These are phyloP conservation scores for Amphipoea oculea DNA, from an alignment of 2,888 invertebrate genomes.

Conservation along the genomic window DNA sequence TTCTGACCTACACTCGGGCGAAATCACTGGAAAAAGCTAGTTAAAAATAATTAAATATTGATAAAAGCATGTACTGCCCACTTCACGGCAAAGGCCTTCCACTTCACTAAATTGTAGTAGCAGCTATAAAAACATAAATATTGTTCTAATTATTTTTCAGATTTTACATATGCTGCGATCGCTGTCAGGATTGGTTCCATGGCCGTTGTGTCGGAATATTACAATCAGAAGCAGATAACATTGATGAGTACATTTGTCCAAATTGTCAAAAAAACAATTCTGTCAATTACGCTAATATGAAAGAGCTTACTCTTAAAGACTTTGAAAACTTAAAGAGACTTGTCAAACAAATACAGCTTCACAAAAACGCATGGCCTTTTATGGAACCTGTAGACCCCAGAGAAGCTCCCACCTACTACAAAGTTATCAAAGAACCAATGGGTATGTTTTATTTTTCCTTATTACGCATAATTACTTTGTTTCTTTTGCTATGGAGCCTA, in stretches of 20 bases:
- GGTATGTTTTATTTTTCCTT: slow-evolving; percentile 90
- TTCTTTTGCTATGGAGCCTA: too few relatives aligned
- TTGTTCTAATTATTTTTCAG: slow-evolving; percentile 86
- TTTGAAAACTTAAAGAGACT: slow-evolving; percentile 95
- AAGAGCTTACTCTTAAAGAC: slow-evolving; percentile 94
- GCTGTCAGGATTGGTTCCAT: slow-evolving; percentile 99
- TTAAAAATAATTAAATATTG: background rate
- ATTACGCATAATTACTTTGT: background rate
- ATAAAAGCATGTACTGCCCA: background rate
- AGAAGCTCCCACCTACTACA: slow-evolving; percentile 99
- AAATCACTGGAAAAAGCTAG: background rate
- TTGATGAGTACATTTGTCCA: slow-evolving; percentile 99
- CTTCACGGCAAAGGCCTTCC: too few relatives aligned
- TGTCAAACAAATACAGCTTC: slow-evolving; percentile 96
- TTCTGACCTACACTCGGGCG: background rate
- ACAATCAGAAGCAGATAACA: slow-evolving; percentile 97
- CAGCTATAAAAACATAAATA: background rate
- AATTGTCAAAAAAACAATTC: slow-evolving; percentile 97
- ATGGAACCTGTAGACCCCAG: slow-evolving; percentile 98
- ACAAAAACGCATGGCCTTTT: slow-evolving; percentile 99
- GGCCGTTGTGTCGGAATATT: slow-evolving; percentile 98
- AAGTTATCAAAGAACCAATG: slow-evolving; percentile 98
- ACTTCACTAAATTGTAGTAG: slow-evolving; percentile 1
- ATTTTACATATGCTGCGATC: slow-evolving; percentile 99
- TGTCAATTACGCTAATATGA: slow-evolving; percentile 97